Conservation (phyloP, 2,797 vertebrate species). For the Chelon labrosus region DNA sequence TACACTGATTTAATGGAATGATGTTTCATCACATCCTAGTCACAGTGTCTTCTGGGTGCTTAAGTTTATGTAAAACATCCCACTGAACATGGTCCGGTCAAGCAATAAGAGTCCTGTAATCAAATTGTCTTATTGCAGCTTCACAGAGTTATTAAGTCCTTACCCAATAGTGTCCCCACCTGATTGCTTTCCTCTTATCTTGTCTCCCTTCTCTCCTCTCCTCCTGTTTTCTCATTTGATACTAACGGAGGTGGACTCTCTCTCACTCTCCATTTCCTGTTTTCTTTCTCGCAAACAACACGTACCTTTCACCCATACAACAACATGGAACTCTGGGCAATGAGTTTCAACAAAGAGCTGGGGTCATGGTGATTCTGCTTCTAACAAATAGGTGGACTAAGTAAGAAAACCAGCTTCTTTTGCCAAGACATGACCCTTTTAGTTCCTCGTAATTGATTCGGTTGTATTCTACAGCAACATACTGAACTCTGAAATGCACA, state of each 20-base stretch:
- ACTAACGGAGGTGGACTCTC: constrained; percentile 19
- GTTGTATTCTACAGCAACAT: no score
- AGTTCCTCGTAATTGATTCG: neutral
- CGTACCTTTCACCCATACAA: constrained; percentile 9
- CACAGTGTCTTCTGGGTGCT: constrained; percentile 20
- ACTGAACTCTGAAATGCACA: no score
- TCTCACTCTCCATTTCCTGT: constrained; percentile 1
- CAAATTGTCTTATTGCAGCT: constrained; percentile 35
- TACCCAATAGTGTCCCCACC: constrained; percentile 35
- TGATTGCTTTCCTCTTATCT: constrained; percentile 30
- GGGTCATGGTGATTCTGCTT: constrained; percentile 10
- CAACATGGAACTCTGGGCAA: neutral
- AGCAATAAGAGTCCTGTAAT: constrained; percentile 40
- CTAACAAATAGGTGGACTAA: neutral
- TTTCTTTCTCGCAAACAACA: neutral
- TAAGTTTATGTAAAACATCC: constrained; percentile 42
- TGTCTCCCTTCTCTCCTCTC: constrained; percentile 1
- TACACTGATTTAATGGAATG: constrained; percentile 29
- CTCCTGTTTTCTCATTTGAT: constrained; percentile 15
- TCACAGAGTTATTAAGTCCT: constrained; percentile 46
- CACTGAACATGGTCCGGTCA: constrained; percentile 18
- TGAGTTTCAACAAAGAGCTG: constrained; percentile 12
- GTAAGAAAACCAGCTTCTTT: constrained; percentile 7
- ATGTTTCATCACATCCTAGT: neutral
- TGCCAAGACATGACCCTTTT: neutral